These are phyloP conservation scores for Petrocephalus sullivani DNA, from an alignment of 2,797 vertebrate genomes.

Conservation along the genomic window DNA sequence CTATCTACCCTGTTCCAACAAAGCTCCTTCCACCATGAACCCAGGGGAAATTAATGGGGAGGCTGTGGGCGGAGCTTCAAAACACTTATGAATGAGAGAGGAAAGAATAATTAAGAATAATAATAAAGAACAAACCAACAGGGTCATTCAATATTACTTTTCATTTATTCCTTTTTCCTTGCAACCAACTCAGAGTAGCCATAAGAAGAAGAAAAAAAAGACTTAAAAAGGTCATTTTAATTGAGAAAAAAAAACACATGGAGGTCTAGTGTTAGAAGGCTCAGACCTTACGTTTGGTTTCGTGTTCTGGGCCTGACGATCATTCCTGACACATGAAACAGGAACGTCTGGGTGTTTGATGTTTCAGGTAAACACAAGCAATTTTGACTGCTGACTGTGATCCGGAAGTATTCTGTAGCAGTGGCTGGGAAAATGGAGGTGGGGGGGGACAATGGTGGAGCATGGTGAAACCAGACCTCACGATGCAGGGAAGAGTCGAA, in stretches of 20 bases:
- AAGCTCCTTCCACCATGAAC: neutral
- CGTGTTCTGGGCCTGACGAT: neutral
- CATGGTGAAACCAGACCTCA: neutral
- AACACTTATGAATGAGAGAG: constrained; percentile 2
- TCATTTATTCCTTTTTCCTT: constrained; percentile 47
- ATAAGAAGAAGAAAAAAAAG: constrained; percentile 37
- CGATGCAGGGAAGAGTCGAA: neutral
- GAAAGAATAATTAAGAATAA: neutral
- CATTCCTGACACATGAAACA: neutral
- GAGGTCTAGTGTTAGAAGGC: constrained; percentile 51
- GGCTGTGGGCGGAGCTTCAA: neutral
- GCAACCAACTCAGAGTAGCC: constrained; percentile 51
- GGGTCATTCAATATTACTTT: constrained; percentile 39
- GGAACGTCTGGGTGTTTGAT: neutral
- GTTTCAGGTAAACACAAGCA: neutral
- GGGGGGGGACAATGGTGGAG: neutral
- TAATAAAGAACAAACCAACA: neutral
- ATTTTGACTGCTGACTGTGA: neutral
- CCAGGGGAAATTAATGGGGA: neutral
- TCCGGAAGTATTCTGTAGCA: neutral
- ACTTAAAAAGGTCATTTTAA: constrained; percentile 18
- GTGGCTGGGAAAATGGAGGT: neutral
- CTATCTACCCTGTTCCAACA: constrained; percentile 10
- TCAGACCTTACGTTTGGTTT: constrained; percentile 29
- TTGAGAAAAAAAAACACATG: constrained; percentile 30